Conservation (phyloP, 2,797 vertebrate genomes). For the Lemur catta region DNA sequence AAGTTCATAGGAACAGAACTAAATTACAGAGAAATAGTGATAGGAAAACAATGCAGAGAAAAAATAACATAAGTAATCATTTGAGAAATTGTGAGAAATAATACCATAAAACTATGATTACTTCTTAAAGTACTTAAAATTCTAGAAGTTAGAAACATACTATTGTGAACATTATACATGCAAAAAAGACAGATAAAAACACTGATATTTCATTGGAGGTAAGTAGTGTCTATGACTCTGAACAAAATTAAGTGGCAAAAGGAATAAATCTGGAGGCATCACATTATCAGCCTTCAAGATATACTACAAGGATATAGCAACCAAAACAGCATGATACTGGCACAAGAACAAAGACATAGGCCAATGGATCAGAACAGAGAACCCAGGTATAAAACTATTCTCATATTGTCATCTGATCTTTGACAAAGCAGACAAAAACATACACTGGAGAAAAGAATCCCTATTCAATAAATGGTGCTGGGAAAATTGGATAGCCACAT, state of each 20-base stretch:
- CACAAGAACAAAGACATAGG: too few species aligned
- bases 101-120: not conserved
- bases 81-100: conserved; percentile 21
- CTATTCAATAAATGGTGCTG: too few species aligned
- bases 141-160: not conserved
- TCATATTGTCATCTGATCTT: too few species aligned
- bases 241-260: not conserved
- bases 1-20: not conserved
- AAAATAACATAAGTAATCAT: not conserved
- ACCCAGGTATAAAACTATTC: too few species aligned
- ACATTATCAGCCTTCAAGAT: too few species aligned
- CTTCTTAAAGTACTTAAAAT: conserved; percentile 39
- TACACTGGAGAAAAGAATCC: too few species aligned
- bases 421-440: too few species aligned
- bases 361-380: too few species aligned
- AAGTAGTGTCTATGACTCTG: not conserved
- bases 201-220: not conserved
- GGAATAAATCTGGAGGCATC: too few species aligned
- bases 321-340: too few species aligned
- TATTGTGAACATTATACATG: not conserved
- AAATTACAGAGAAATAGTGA: not conserved
- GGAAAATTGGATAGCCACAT: too few species aligned
- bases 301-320: too few species aligned
- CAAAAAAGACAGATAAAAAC: not conserved
- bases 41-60: not conserved